Base-by-base conservation (phyloP, 2,797 vertebrate genomes). In the Echiichthys vipera region DNA sequence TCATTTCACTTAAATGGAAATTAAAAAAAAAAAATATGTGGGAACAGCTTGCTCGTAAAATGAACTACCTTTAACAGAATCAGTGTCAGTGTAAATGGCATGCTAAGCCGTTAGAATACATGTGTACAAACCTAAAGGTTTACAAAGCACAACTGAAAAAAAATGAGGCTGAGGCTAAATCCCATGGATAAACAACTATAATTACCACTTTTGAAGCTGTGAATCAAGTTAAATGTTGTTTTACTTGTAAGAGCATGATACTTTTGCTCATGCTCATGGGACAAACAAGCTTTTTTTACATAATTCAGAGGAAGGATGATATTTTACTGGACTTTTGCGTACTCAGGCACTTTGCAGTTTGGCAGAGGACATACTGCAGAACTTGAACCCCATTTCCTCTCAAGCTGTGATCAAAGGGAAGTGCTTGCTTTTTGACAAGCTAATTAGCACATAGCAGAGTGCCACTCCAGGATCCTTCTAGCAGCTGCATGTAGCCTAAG, bases 391-490 rank as follows among this genome's bases (percentile, higher is more conserved):
- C 40, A 56, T 83, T 87, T 86, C 70, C 76, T 80, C 74, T 79
- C 86, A 87, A 79, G 88, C 84, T 87, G 87, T 78, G 87, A 92
- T 92, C 88, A 91, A 90, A 91, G 83, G 54, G 77, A 74, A 71
- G 75, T 61, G 64, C 84, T 89, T 90, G 81, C 88, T 86, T 89
- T 87, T 90, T 93, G 84, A 91, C 86, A 85, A 88, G 86, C 84
- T 87, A 90, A 92, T 91, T 92, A 91, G 84, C 76, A 75, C 86
- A 83, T 85, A 86, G 83, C 84, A 36, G 84, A 88, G 73, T 70
- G 65, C 67, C 80, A 79, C 80, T 84, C 87, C 84, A 81, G 83
- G 67, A 89, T 85, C 79, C 83, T 22, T 78, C 86, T 66, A 86
- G 79, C 84, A 84, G 77, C 88, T 76, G 82, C 80, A 69, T 88